A percentile compares a stretch with the other conserved stretches of the same genome.
Conservation (phyloP, 2,113 vertebrate genomes). For the Odocoileus hemionus region DNA sequence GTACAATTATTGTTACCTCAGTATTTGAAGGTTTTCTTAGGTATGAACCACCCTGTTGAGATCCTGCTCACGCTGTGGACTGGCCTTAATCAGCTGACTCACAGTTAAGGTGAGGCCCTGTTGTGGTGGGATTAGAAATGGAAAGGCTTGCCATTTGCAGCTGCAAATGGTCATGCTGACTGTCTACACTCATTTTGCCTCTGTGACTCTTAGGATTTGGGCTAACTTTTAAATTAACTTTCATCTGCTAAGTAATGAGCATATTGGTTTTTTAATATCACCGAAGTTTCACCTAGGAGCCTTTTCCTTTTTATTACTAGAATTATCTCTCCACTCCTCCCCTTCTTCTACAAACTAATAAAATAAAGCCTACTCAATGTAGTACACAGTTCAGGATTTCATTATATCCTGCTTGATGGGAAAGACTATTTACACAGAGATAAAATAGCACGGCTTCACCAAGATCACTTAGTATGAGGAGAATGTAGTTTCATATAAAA, state of each 20-base stretch:
- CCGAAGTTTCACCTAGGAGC: neutral
- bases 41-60: neutral
- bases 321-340: neutral
- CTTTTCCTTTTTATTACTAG: slow-evolving; percentile 31
- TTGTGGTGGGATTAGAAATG: neutral
- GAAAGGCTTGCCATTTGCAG: neutral
- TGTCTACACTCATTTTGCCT: neutral
- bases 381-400: slow-evolving; percentile 22
- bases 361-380: neutral
- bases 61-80: neutral
- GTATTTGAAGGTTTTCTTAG: neutral
- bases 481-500: neutral
- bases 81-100: neutral
- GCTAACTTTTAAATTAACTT: slow-evolving; percentile 40
- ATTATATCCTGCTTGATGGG: neutral
- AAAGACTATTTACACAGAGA: slow-evolving; percentile 27
- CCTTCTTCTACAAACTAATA: neutral
- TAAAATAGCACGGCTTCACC: neutral
- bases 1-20: neutral
- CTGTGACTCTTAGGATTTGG: neutral
- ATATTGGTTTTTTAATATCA: slow-evolving; percentile 42
- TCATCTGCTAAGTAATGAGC: slow-evolving; percentile 24
- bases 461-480: neutral
- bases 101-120: neutral
- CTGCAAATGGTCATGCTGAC: neutral